Evolutionary conservation across 2,113 vertebrate genomes (phyloP), one percentile per base, ranked within the genome.

Genomic region (Festucalex cinctus): DNA sequence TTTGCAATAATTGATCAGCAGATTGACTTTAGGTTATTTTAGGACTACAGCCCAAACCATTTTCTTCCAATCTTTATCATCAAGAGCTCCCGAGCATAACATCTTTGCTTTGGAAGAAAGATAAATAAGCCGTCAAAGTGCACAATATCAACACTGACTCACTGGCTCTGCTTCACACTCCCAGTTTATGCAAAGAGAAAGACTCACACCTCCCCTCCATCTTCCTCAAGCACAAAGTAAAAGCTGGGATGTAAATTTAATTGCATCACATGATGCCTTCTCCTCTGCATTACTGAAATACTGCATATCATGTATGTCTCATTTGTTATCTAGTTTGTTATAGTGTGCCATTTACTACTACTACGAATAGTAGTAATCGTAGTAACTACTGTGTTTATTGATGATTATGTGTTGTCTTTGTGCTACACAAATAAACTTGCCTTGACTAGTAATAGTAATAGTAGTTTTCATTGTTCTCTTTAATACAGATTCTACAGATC

Each of bases 131-230:
- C 82, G 62, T 75, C 53, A 3, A 32, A 36, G 24, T 63, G 35
- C 61, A 51, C 4, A 12, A 57, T 19, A 58, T 70, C 10, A 63
- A 63, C 43, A 66, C 43, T 66, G 51, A 48, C 67, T 69, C 26
- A 5, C 28, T 56, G 53, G 7, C 66, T 75, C 20, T 67, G 75
- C 73, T 70, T 68, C 66, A 70, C 75, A 46, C 70, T 73, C 61
- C 41, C 70, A 70, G 65, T 79, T 79, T 79, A 73, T 76, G 60
- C 64, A 62, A 61, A 68, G 70, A 70, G 69, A 76, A 70, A 49
- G 70, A 56, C 70, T 74, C 73, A 36, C 65, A 48, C 37, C n/a
- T 16, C 62, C 37, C n/a, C 6, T 58, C 32, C 48, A 71, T 61
- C 53, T 39, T 64, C 22, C 43, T 57, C 26, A 26, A 43, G 8